phyloP scores from a whole-genome alignment of 2,113 vertebrate species.

The Corythornis cristatus region DNA sequence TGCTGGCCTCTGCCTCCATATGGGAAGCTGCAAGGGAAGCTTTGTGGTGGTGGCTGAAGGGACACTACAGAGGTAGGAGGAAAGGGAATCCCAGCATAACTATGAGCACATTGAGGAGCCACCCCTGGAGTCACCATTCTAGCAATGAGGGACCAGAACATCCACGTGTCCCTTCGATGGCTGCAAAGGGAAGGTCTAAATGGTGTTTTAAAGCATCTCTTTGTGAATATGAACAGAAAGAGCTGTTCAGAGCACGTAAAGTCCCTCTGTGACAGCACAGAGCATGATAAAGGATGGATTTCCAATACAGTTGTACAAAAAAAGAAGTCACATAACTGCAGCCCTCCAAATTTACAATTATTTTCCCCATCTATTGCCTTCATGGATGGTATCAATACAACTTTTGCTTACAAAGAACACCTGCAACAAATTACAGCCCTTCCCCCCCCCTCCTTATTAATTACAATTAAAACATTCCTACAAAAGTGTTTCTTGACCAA shows the following conservation, averaged over 20 bases:
- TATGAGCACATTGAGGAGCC: background rate
- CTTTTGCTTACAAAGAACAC: background rate
- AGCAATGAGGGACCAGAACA: background rate
- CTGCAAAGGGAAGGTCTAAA: background rate
- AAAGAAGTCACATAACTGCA: background rate
- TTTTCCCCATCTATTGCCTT: background rate
- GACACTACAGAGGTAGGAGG: background rate
- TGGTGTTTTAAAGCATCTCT: background rate
- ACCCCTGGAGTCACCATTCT: background rate
- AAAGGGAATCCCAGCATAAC: accelerated
- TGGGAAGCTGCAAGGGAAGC: background rate
- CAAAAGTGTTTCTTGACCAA: conserved; percentile 41
- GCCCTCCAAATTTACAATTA: background rate
- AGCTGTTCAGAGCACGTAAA: background rate
- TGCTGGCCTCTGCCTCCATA: background rate
- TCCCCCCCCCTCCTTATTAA: conserved; percentile 11
- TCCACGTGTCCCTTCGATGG: accelerated
- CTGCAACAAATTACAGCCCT: background rate
- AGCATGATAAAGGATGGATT: background rate
- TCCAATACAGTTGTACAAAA: background rate
- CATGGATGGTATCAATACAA: background rate
- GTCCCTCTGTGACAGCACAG: background rate
- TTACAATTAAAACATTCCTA: conserved; percentile 46
- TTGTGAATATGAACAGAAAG: background rate
- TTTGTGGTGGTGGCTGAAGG: background rate